Percentiles rank a stretch among this genome's conserved stretches.
phyloP scores from a whole-genome alignment of 2,888 invertebrate species.

The Catocala nupta region DNA sequence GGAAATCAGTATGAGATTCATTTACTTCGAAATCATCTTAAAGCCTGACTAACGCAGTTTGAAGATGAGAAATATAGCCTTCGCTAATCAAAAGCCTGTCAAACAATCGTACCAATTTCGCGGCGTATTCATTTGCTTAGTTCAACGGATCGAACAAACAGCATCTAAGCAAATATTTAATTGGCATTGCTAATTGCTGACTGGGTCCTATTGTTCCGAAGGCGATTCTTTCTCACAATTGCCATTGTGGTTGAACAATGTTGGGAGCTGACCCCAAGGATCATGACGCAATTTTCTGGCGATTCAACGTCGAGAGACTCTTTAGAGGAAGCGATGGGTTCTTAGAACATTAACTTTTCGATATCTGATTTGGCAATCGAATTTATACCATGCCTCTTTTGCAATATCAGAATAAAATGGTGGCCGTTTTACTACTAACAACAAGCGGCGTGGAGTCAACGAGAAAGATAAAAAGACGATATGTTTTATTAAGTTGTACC shows the following conservation, averaged over 20 bases:
- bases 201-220: constrained; percentile 75
- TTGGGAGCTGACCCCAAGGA: constrained; percentile 84
- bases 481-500: too few relatives aligned
- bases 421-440: too few relatives aligned
- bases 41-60: too few relatives aligned
- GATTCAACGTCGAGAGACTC: constrained; percentile 42
- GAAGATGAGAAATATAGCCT: not conserved
- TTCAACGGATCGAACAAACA: constrained; percentile 62
- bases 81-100: constrained; percentile 34
- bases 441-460: too few relatives aligned
- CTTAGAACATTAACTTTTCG: constrained; percentile 57
- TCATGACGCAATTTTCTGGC: constrained; percentile 72
- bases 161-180: constrained; percentile 78
- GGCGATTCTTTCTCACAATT: constrained; percentile 83
- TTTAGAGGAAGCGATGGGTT: constrained; percentile 61
- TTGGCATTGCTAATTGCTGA: constrained; percentile 82
- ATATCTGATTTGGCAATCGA: constrained; percentile 3
- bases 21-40: too few relatives aligned
- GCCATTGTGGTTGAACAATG: constrained; percentile 84
- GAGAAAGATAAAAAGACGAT: too few relatives aligned
- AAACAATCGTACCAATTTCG: constrained; percentile 54
- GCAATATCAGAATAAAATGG: not conserved
- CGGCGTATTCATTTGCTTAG: constrained; percentile 60
- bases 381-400: too few relatives aligned
- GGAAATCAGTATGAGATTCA: too few relatives aligned